A percentile compares a stretch with the other conserved stretches of the same genome.
Conservation (phyloP, 2,888 invertebrate genomes). For the Lycia hirtaria region DNA sequence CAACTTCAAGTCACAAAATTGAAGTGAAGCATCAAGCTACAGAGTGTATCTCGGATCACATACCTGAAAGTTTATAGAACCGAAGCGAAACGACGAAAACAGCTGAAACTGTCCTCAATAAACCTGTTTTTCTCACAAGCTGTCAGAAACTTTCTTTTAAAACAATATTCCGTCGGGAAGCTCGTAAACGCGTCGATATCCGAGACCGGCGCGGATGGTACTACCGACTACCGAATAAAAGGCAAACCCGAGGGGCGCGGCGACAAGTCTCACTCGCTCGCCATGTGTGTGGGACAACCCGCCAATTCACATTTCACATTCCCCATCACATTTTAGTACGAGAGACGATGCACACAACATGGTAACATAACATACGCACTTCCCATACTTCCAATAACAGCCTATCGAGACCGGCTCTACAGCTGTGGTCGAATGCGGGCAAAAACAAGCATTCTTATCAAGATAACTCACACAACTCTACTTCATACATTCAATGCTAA, state of each 20-base stretch:
- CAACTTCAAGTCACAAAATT: background rate
- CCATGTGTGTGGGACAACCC: constrained; percentile 66
- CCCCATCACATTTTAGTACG: constrained; percentile 56
- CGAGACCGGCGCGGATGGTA: constrained; percentile 67
- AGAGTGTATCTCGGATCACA: constrained; percentile 3
- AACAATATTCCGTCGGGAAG: constrained; percentile 36
- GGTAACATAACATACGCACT: constrained; percentile 61
- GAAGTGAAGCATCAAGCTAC: background rate
- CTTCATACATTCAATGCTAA: constrained; percentile 27
- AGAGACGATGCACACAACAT: constrained; percentile 52
- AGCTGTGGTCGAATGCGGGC: constrained; percentile 56
- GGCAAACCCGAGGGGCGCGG: constrained; percentile 66
- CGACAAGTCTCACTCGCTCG: constrained; percentile 58
- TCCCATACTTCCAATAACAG: constrained; percentile 56
- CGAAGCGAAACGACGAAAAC: constrained; percentile 38
- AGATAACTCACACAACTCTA: constrained; percentile 38
- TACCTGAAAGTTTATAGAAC: constrained; percentile 62
- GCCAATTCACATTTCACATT: constrained; percentile 62
- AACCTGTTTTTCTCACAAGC: constrained; percentile 23
- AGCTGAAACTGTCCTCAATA: constrained; percentile 23
- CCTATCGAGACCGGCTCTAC: constrained; percentile 62
- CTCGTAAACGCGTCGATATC: constrained; percentile 62
- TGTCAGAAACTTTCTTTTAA: constrained; percentile 26
- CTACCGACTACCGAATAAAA: constrained; percentile 73
- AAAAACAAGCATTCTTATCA: constrained; percentile 54